Conservation (phyloP, 1,140 invertebrate genomes). For the Teleogryllus occipitalis region DNA sequence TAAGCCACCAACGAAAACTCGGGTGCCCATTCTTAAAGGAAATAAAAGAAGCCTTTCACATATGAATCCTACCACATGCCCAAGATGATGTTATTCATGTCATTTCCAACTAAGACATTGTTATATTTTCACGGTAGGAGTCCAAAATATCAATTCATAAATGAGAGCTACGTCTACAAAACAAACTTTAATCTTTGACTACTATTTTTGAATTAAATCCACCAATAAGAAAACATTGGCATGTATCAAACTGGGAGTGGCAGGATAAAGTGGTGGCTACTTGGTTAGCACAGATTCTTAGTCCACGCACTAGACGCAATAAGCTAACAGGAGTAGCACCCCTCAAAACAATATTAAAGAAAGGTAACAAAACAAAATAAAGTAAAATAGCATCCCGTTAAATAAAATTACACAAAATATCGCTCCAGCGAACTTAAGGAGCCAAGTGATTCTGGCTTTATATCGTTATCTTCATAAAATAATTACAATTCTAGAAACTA, state of each 20-base stretch:
- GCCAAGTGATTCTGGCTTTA: no score
- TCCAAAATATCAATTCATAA: neutral
- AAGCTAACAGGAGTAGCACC: no score
- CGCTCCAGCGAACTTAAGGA: no score
- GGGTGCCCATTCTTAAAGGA: slow-evolving; percentile 51
- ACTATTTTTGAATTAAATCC: neutral
- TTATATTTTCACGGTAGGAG: neutral
- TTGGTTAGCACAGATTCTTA: neutral
- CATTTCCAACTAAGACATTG: neutral
- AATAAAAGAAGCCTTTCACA: slow-evolving; percentile 37
- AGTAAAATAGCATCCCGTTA: no score
- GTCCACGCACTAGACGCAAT: no score
- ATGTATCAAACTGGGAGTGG: neutral
- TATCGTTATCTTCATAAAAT: no score
- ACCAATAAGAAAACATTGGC: neutral
- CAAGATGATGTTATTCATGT: slow-evolving; percentile 4
- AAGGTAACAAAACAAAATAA: no score
- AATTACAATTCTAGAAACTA: no score
- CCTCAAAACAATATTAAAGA: no score
- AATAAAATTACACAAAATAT: no score
- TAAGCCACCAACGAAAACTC: slow-evolving; percentile 69
- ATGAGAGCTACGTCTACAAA: neutral
- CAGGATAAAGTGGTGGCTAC: neutral
- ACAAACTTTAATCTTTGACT: neutral
- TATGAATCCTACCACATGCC: slow-evolving; percentile 12